Evolutionary conservation across 2,113 vertebrate genomes (phyloP).

Genomic region (Leptobrachium ailaonicum): DNA sequence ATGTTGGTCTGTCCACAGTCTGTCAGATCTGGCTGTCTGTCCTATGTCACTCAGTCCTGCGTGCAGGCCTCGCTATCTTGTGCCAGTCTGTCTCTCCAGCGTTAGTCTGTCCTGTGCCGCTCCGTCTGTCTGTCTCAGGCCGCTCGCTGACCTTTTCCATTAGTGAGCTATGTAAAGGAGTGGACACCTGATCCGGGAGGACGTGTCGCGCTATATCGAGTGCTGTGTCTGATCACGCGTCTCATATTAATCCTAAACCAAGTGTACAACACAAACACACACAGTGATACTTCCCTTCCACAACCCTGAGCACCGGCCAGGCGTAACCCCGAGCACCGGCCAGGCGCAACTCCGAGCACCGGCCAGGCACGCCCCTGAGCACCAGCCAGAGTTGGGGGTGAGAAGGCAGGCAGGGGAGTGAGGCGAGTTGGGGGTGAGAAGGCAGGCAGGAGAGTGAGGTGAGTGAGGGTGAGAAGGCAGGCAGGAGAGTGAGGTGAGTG

Average conservation of each 20-base stretch:
- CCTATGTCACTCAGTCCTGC: no score
- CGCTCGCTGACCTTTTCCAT: constrained; percentile 14
- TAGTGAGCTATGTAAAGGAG: background rate
- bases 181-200: constrained; percentile 26
- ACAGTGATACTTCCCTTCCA: background rate
- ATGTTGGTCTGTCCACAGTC: no score
- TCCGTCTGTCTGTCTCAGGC: background rate
- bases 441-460: no score
- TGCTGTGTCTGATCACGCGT: background rate
- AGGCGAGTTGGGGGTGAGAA: no score
- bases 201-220: constrained; percentile 15
- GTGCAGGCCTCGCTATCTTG: no score
- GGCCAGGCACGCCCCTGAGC: background rate
- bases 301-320: background rate
- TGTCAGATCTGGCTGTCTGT: no score
- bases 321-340: background rate
- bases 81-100: no score
- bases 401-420: no score
- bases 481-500: no score
- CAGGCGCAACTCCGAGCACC: background rate
- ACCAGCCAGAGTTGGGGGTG: background rate
- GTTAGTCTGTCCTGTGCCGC: background rate
- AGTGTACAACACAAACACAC: background rate
- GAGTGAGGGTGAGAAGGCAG: no score
- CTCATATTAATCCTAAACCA: background rate